Evolutionary conservation across 2,888 invertebrate species (phyloP), one percentile per base, ranked within the genome.

Genomic region (Agrilus biguttatus): DNA sequence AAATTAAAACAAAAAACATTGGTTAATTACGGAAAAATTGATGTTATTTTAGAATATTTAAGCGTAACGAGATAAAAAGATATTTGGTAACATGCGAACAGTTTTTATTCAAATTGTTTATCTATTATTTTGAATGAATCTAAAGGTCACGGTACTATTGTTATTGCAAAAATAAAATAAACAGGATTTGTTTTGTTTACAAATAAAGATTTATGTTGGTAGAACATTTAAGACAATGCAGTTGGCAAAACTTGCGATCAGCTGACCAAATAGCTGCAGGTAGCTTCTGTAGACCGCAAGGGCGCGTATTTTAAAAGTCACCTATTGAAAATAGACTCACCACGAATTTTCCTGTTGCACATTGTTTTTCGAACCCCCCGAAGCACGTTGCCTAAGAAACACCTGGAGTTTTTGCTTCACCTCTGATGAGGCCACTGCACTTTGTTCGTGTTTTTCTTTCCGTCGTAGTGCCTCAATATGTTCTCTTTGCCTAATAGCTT

Each of bases 401-500:
- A 84, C 90, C 77, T 91, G 91, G 55, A 95, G 73, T 60, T 90
- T 88, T 71, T 91, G 91, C 67, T 95, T 96, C 60, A 96, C 96
- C 69, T 93, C 93, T 17, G 88, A 83, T 51, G 93, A 95, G 51
- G 96, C 95, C 59, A 92, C 85, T 44, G 95, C 95, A 70, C 92
- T 92, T 70, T 91, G 90, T 65, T 92, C 91, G 62, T 87, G 85
- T 66, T 91, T 91, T 67, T 92, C 90, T 66, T 93, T 92, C 69
- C 91, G 90, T 60, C 87, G 80, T 56, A 92, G 74, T 51, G 85
- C 83, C 59, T 91, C 89, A 52, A 87, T 74, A 56, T 83, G 75
- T 62, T 90, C 88, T 48, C 88, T 75, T 65, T 90, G 87, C 56
- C 80, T 74, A 47, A 72, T 65, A 56, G 74, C 72, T 65, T 83